Evolutionary conservation across 2,113 vertebrate genomes (phyloP).

Genomic region (Chloropsis hardwickii): DNA sequence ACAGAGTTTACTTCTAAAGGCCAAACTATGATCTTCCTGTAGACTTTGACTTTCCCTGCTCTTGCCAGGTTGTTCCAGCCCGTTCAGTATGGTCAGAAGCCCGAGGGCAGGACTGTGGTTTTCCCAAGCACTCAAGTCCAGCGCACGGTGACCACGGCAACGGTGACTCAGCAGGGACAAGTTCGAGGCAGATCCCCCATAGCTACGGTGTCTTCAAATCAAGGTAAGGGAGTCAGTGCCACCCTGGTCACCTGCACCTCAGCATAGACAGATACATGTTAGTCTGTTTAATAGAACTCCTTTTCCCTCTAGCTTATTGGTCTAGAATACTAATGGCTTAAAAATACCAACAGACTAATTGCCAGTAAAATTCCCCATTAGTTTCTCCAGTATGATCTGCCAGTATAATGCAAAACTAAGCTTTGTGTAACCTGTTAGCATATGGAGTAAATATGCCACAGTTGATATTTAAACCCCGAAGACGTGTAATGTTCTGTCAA

Average conservation of each 20-base stretch:
- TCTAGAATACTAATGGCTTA: conserved; percentile 50
- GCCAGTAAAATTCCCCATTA: background rate
- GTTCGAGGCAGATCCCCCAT: conserved; percentile 81
- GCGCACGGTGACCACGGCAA: conserved; percentile 63
- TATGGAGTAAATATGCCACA: conserved; percentile 5
- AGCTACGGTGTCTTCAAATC: conserved; percentile 74
- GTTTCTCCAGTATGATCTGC: background rate
- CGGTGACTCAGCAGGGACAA: conserved; percentile 73
- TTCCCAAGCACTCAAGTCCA: conserved; percentile 77
- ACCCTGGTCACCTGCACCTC: background rate
- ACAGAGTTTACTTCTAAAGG: background rate
- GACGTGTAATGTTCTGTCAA: background rate
- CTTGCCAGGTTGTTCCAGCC: conserved; percentile 85
- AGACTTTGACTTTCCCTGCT: background rate
- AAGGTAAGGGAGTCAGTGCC: conserved; percentile 72
- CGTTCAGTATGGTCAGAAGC: conserved; percentile 89
- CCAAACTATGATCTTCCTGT: background rate
- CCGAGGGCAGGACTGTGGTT: conserved; percentile 83
- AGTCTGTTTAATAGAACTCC: background rate
- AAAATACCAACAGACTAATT: conserved; percentile 38
- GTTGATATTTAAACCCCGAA: background rate
- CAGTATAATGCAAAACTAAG: background rate
- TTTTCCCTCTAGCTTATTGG: background rate
- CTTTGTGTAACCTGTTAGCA: conserved; percentile 13
- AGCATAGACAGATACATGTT: background rate